Conservation (phyloP, 2,888 invertebrate species). For the Oxyteleia sp. region DNA sequence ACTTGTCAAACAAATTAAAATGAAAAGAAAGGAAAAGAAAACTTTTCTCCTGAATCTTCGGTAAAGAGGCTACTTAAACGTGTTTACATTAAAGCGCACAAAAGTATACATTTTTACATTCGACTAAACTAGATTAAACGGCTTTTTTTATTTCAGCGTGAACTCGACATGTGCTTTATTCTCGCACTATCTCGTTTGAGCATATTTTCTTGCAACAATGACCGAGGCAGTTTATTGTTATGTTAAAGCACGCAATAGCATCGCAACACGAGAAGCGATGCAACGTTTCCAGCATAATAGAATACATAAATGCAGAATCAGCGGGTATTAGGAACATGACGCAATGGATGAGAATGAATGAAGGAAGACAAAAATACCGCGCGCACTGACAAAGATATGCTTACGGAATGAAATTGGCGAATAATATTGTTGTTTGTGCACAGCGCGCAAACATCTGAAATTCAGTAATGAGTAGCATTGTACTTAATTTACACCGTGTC, state of each 20-base stretch:
- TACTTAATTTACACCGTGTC: constrained; percentile 9
- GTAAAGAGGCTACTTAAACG: constrained; percentile 20
- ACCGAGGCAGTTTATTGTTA: constrained; percentile 78
- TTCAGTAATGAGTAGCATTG: constrained; percentile 25
- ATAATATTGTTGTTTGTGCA: constrained; percentile 40
- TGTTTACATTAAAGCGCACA: constrained; percentile 27
- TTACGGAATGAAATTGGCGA: constrained; percentile 46
- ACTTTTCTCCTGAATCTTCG: not conserved
- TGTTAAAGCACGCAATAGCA: constrained; percentile 79
- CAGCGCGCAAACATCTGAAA: constrained; percentile 28
- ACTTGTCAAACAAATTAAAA: no score
- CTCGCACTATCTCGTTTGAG: constrained; percentile 64
- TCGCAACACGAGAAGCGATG: constrained; percentile 68
- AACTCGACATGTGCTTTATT: constrained; percentile 62
- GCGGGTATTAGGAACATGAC: constrained; percentile 59
- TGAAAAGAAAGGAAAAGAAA: no score
- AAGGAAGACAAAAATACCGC: constrained; percentile 52
- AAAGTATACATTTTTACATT: constrained; percentile 53
- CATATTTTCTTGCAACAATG: constrained; percentile 78
- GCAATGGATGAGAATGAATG: constrained; percentile 54
- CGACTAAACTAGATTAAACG: constrained; percentile 56
- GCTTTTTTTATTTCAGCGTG: constrained; percentile 44
- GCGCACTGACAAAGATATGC: constrained; percentile 19
- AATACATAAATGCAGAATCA: constrained; percentile 81
- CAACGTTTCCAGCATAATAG: constrained; percentile 78